Base-by-base conservation (phyloP, 2,113 vertebrate species). In the Carassius auratus region DNA sequence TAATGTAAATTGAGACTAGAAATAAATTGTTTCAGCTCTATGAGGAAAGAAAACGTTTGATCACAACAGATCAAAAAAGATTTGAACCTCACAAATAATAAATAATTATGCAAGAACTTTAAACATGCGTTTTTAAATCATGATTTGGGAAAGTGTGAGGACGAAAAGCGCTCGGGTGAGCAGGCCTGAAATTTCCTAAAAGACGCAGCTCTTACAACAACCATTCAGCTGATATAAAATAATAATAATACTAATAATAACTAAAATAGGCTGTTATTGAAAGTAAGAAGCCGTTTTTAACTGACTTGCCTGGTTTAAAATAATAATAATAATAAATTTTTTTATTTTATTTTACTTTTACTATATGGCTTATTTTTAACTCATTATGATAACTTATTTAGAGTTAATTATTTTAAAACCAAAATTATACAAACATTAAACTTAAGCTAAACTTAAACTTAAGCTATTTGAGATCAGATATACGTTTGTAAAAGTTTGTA, bases 91-190 rank as follows among this genome's bases (percentile, higher is more conserved):
- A 74, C 30, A 30, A 30, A 30, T 30, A 74, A 23, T n/a, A 74
- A 45, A 7, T n/a, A n/a, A 68, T 15, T 0, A 76, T 12, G 1
- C 2, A 36, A 83, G 0, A 30, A 33, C 12, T 69, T 10, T 50
- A 59, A 5, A n/a, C 55, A 38, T 42, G n/a, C 9, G 77, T 85
- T 68, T 64, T 76, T 77, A 12, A n/a, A 13, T 14, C 85, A 15
- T 17, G 26, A 8, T 8, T 4, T 79, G 38, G 9, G 15, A 79
- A 79, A 23, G 3, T n/a, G 5, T 62, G 57, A 64, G 21, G n/a
- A 17, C n/a, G n/a, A 48, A 80, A 23, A 8, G 21, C 42, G 10
- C 21, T 23, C 14, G 61, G 19, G 26, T 6, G 74, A 74, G 8
- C 3, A 81, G 78, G 78, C 33, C n/a, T 62, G 9, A 64, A 64